phyloP scores from a whole-genome alignment of 2,888 invertebrate species.

The Itoplectis maculator region DNA sequence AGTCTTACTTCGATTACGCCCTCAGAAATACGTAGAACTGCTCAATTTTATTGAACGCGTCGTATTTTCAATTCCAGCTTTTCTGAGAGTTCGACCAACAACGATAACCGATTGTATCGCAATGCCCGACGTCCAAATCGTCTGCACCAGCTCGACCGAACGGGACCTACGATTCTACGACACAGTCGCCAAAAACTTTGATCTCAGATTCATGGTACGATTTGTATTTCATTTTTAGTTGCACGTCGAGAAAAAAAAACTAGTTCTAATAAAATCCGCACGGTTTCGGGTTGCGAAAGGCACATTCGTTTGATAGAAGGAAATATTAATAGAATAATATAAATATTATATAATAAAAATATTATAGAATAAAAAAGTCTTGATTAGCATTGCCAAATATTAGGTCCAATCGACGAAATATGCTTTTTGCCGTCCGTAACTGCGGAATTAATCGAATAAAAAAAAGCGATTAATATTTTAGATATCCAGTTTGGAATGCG shows the following conservation, averaged over 20 bases:
- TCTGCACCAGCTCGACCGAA: slow-evolving; percentile 92
- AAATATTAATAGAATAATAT: no score
- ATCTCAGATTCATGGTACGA: slow-evolving; percentile 87
- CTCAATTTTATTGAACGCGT: not conserved
- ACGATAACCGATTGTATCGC: slow-evolving; percentile 91
- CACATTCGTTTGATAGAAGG: no score
- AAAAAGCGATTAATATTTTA: slow-evolving; percentile 57
- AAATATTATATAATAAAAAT: no score
- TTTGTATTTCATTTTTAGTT: not conserved
- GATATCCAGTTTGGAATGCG: slow-evolving; percentile 88
- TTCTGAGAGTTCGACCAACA: slow-evolving; percentile 87
- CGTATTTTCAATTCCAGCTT: slow-evolving; percentile 83
- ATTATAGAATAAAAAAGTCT: no score
- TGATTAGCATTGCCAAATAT: no score
- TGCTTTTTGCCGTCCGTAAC: not conserved
- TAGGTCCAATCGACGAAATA: no score
- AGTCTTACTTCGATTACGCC: slow-evolving; percentile 67
- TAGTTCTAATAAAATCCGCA: no score
- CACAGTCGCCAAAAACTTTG: slow-evolving; percentile 90
- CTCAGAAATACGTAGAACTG: no score
- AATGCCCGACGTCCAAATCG: slow-evolving; percentile 91
- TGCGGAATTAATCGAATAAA: not conserved
- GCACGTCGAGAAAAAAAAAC: no score
- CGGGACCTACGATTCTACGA: slow-evolving; percentile 93
- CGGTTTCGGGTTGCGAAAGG: no score